These are phyloP conservation scores for Platysteira castanea DNA, from an alignment of 2,113 vertebrate species.

Conservation along the genomic window DNA sequence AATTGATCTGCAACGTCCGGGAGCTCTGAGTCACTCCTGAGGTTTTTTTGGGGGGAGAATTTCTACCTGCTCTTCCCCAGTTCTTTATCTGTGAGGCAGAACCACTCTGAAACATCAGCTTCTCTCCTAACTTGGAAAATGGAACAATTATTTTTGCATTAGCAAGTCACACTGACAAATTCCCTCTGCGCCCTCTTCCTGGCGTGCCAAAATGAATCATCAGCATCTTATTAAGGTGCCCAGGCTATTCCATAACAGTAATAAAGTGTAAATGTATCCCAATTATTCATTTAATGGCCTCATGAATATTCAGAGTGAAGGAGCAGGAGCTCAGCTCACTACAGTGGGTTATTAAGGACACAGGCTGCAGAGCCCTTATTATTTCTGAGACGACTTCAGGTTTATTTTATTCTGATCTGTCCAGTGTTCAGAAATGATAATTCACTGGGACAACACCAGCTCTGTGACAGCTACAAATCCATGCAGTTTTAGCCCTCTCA, in stretches of 20 bases:
- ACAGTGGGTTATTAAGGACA: conserved; percentile 20
- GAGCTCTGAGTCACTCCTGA: not conserved
- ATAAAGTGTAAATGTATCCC: conserved; percentile 57
- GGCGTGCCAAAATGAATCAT: conserved; percentile 62
- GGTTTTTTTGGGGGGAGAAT: not conserved
- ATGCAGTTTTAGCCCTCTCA: not conserved
- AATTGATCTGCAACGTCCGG: not conserved
- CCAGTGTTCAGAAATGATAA: not conserved
- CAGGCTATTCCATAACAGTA: conserved; percentile 51
- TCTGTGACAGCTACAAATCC: not conserved
- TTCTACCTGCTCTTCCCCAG: not conserved
- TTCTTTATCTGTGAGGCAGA: not conserved
- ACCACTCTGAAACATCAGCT: conserved; percentile 1
- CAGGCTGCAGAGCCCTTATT: not conserved
- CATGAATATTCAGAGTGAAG: conserved; percentile 53
- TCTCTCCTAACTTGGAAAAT: conserved; percentile 54
- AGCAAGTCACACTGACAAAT: conserved; percentile 54
- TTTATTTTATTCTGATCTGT: conserved; percentile 2
- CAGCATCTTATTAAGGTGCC: conserved; percentile 58
- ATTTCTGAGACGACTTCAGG: not conserved
- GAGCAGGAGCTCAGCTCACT: not conserved
- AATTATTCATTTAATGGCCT: conserved; percentile 65
- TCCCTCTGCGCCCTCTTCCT: conserved; percentile 38
- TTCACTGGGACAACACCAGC: not conserved
- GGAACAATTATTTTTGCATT: conserved; percentile 67